These are phyloP conservation scores for mouse (Mus musculus) DNA, from an alignment of 2,113 vertebrate genomes.

Conservation along the genomic window GRCm39 chr7:50219501-50220000, in stretches of 20 bases:
- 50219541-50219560: neutral
- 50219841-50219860: neutral
- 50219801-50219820: neutral
- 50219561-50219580: neutral
- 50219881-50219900: neutral
- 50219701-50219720: neutral
- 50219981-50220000: neutral
- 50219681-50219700: neutral
- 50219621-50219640: neutral
- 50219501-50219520: neutral
- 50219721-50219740: no score
- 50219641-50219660: neutral
- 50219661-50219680: neutral
- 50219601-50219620: neutral
- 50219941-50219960: neutral
- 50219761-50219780: no score
- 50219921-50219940: neutral
- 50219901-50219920: neutral
- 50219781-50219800: no score
- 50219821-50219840: no score
- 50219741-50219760: no score
- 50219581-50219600: neutral
- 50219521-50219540: neutral
- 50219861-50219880: neutral
- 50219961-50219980: neutral